A percentile compares a stretch with the other conserved stretches of the same genome.
Conservation (phyloP, 2,113 vertebrate species). For the cattle (Bos taurus) region ARS-UCD2.0 NC_037346.1:27794501-27795000, state of each 20-base stretch:
- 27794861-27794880: background rate
- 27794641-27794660: background rate
- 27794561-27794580: background rate
- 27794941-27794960: background rate
- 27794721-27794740: background rate
- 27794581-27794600: background rate
- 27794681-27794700: background rate
- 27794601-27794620: background rate
- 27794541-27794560: background rate
- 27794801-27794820: background rate
- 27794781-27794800: background rate
- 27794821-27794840: background rate
- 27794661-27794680: background rate
- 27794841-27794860: background rate
- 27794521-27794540: background rate
- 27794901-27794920: background rate
- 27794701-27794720: background rate
- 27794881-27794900: background rate
- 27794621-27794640: background rate
- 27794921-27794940: background rate
- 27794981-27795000: background rate
- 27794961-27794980: background rate
- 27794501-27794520: background rate
- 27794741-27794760: background rate
- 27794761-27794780: background rate